Base-by-base conservation (phyloP, 23 tunicate genomes). In the Corella eumyota region DNA sequence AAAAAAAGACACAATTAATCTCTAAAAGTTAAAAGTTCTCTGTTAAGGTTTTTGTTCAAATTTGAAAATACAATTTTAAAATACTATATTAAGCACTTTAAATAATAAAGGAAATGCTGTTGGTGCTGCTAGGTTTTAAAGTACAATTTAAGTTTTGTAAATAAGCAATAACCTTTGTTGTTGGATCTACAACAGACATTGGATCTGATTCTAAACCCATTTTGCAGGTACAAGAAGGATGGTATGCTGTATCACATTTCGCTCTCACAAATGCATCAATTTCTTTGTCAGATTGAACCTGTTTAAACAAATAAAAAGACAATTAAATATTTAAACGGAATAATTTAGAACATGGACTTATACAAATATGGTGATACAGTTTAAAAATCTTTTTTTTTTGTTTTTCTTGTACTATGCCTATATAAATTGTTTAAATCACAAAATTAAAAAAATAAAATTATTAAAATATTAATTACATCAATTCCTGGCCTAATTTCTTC, bases 171-270 rank as follows among this genome's bases (percentile, higher is more conserved):
- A 86, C 95, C 72, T 75, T 80, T 30, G 77, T 45, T 31, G 80
- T 52, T 26, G 65, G 45, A 51, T 74, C 79, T 20, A 90, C 97
- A 15, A 90, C 97, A 0, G 97, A 66, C 97, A 81, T 90, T 9
- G 75, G 70, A 44, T 90, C 91, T 37, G 44, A 34, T 5, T 58
- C 57, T 4, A 69, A 48, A 34, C 98, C 98, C 98, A 92, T 92
- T 56, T 83, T 92, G 58, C 81, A 72, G 7, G 98, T 81, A 23
- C 92, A 87, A 0, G 86, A 81, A 21, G 98, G 98, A 61, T 92
- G 98, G 56, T 92, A 92, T 20, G 92, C 85, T 5, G 86, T 30
- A 52, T 92, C 98, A 40, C 76, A 76, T 24, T 66, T 64, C 61
- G 71, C 80, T 11, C 91, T 60, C 4, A 92, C 92, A 66, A 76